A percentile compares a stretch with the other conserved stretches of the same genome.
phyloP scores from a whole-genome alignment of 2,113 vertebrate genomes.

The Amblyornis subalaris region DNA sequence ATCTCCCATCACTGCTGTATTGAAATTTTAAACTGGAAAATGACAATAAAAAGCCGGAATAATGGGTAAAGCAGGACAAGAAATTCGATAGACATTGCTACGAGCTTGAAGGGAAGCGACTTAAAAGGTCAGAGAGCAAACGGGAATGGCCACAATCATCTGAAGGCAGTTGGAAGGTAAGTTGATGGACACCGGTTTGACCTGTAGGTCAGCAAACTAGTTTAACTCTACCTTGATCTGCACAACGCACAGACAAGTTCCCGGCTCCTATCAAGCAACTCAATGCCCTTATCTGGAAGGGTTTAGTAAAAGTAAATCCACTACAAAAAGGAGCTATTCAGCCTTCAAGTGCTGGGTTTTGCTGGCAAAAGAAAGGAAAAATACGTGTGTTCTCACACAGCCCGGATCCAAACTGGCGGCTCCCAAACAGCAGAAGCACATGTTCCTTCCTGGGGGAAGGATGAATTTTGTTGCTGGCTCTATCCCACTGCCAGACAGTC shows the following conservation, averaged over 20 bases:
- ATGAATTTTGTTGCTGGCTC: not conserved
- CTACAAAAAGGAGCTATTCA: constrained; percentile 39
- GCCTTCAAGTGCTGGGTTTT: constrained; percentile 31
- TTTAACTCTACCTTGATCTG: constrained; percentile 74
- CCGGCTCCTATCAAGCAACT: constrained; percentile 51
- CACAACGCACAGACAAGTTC: constrained; percentile 39
- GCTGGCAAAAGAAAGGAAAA: not conserved
- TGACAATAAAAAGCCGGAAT: constrained; percentile 4
- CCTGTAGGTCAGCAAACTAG: constrained; percentile 69
- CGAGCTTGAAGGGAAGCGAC: constrained; percentile 7
- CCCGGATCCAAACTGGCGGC: not conserved
- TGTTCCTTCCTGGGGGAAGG: fast-evolving
- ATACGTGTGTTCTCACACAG: not conserved
- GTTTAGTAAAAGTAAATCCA: constrained; percentile 62
- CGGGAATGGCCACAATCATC: constrained; percentile 23
- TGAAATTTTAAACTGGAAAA: constrained; percentile 41
- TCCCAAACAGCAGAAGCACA: not conserved
- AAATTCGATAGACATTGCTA: constrained; percentile 34
- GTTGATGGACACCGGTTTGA: constrained; percentile 68
- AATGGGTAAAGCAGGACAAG: not conserved
- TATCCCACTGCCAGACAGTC: not conserved
- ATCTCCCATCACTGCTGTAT: not conserved
- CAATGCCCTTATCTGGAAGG: constrained; percentile 39
- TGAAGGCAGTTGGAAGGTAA: constrained; percentile 28
- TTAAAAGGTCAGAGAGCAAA: constrained; percentile 61